Conservation (phyloP, 2,797 vertebrate species). For the Halcyon badia region DNA sequence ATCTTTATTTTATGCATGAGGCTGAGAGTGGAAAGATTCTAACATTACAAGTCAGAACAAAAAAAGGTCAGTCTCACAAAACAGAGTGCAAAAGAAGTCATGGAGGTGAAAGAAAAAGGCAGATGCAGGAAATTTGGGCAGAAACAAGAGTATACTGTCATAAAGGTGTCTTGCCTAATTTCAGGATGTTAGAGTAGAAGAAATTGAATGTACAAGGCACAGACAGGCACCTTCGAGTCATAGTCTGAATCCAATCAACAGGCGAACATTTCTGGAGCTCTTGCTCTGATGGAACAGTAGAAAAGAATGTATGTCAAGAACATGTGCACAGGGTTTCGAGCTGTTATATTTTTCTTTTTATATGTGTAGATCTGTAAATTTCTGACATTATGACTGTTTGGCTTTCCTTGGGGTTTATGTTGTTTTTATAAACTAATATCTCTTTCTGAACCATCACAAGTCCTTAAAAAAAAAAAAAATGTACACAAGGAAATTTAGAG, state of each 20-base stretch:
- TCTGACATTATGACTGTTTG: neutral
- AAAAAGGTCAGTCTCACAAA: neutral
- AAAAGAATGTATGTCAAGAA: neutral
- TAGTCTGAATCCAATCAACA: neutral
- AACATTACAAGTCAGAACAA: neutral
- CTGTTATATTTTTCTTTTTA: fast-evolving
- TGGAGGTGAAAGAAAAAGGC: neutral
- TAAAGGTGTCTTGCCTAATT: neutral
- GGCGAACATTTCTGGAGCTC: neutral
- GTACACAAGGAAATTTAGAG: neutral
- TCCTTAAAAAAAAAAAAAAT: neutral
- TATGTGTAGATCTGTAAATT: neutral
- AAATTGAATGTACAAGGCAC: neutral
- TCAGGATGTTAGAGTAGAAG: neutral
- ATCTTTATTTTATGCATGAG: neutral
- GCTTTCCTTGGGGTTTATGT: neutral
- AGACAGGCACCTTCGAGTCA: neutral
- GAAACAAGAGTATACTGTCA: neutral
- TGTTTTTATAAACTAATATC: neutral
- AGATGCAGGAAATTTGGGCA: neutral
- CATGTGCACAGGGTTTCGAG: fast-evolving
- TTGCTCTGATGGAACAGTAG: neutral
- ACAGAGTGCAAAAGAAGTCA: neutral
- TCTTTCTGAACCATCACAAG: neutral
- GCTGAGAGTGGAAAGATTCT: neutral